A percentile compares a stretch with the other conserved stretches of the same genome.
Conservation (phyloP, 23 tunicate genomes). For the Corella eumyota region DNA sequence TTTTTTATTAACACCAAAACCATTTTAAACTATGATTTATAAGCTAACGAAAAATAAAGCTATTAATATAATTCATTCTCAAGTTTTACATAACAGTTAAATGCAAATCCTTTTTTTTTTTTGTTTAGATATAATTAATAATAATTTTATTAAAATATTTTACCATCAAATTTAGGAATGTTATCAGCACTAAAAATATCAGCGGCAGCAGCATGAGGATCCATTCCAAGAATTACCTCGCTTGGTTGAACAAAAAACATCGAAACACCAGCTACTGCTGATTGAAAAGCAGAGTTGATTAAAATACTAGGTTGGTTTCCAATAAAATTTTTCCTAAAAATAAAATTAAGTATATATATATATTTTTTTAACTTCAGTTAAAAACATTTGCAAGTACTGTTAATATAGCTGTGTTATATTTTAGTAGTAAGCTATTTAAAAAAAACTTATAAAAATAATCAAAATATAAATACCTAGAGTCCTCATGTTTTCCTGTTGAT, state of each 20-base stretch:
- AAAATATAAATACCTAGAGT: conserved; percentile 39
- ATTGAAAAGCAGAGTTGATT: conserved; percentile 60
- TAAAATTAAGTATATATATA: not conserved
- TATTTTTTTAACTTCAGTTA: no score
- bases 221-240: not conserved
- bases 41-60: no score
- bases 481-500: conserved; percentile 25
- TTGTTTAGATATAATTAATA: no score
- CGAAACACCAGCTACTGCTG: conserved; percentile 26
- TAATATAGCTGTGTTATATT: no score
- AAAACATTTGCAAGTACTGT: no score
- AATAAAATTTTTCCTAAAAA: conserved; percentile 41
- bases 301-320: conserved; percentile 59
- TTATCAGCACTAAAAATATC: conserved; percentile 11
- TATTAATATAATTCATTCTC: no score
- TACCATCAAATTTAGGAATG: conserved; percentile 22
- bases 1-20: no score
- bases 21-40: no score
- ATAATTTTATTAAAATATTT: no score
- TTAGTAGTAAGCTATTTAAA: no score
- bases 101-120: conserved; percentile 1
- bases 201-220: not conserved
- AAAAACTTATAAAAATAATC: no score
- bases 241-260: no score
- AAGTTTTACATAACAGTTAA: not conserved